Evolutionary conservation across 2,888 invertebrate genomes (phyloP).

Genomic region (Thymelicus acteon): DNA sequence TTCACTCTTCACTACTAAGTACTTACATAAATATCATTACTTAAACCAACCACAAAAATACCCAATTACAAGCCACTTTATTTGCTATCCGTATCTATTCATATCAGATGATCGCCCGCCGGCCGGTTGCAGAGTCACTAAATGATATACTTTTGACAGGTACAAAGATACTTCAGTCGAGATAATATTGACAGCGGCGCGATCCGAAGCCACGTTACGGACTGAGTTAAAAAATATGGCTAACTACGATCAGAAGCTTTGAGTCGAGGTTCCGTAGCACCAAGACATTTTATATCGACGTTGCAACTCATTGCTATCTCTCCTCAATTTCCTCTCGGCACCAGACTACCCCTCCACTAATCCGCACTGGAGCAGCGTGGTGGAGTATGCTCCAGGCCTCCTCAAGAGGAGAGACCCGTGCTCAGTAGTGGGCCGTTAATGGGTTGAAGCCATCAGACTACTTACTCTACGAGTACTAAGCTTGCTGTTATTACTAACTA

Average conservation of each 20-base stretch:
- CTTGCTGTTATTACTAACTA: too few relatives aligned
- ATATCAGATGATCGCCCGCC: constrained; percentile 49
- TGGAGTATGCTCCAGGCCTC: too few relatives aligned
- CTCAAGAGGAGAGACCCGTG: too few relatives aligned
- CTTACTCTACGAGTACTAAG: too few relatives aligned
- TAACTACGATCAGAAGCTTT: not conserved
- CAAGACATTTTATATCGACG: not conserved
- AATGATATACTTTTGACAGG: constrained; percentile 76
- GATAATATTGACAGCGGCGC: constrained; percentile 63
- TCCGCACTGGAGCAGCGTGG: too few relatives aligned
- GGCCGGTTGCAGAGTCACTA: constrained; percentile 53
- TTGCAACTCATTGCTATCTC: too few relatives aligned
- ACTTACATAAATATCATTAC: too few relatives aligned
- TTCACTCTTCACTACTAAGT: too few relatives aligned
- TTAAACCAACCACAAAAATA: constrained; percentile 19
- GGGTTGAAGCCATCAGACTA: too few relatives aligned
- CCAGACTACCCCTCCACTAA: too few relatives aligned
- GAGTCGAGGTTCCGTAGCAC: constrained; percentile 19
- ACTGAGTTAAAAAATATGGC: constrained; percentile 22
- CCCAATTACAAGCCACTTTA: not conserved
- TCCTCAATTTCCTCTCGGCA: too few relatives aligned
- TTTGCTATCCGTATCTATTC: constrained; percentile 42
- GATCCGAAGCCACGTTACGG: constrained; percentile 27
- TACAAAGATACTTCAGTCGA: constrained; percentile 55
- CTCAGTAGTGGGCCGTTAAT: too few relatives aligned